These are phyloP conservation scores for Chauna torquata DNA, from an alignment of 2,113 vertebrate species.

Conservation along the genomic window DNA sequence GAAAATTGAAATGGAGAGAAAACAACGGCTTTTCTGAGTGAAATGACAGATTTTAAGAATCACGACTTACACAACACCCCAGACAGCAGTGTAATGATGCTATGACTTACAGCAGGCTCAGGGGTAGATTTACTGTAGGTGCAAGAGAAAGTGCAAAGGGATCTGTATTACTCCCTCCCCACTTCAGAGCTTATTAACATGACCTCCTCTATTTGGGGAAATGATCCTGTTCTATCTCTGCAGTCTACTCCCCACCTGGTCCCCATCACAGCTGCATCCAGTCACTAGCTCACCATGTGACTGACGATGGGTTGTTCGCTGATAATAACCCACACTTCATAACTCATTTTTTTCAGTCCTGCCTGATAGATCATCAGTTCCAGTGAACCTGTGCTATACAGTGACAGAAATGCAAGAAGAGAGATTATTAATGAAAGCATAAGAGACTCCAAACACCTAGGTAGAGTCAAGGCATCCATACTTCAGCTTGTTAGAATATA, in stretches of 20 bases:
- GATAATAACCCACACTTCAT: slow-evolving; percentile 23
- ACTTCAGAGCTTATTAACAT: background rate
- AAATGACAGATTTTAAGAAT: background rate
- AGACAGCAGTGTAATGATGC: background rate
- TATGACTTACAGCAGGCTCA: background rate
- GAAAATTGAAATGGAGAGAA: background rate
- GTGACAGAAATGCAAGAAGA: background rate
- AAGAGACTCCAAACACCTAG: background rate
- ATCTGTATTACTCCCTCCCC: background rate
- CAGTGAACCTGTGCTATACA: background rate
- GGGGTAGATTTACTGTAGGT: background rate
- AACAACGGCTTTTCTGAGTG: background rate
- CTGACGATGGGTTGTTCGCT: background rate
- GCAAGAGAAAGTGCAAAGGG: background rate
- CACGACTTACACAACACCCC: background rate
- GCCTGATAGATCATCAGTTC: background rate
- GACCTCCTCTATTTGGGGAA: background rate
- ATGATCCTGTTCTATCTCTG: background rate
- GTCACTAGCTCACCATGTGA: background rate
- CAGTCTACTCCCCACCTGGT: background rate
- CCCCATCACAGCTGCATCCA: slow-evolving; percentile 34
- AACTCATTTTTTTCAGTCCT: background rate
- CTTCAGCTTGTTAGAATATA: background rate
- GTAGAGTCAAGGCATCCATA: background rate
- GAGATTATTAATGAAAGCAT: background rate